Evolutionary conservation across 2,113 vertebrate species (phyloP).

Genomic region (Lepus europaeus): DNA sequence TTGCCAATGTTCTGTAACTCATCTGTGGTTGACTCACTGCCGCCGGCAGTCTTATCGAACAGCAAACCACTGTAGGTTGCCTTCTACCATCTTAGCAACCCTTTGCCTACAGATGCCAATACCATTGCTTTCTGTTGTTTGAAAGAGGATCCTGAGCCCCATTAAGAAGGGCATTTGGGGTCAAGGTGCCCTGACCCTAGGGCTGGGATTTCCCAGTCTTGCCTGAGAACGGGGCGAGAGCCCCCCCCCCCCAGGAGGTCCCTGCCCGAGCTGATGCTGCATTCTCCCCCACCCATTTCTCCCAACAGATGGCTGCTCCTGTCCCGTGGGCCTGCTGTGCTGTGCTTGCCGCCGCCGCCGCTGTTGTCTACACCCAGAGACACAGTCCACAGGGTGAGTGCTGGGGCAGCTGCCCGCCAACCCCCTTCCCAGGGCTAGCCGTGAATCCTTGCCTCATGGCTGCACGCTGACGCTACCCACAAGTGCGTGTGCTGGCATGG

Average conservation of each 20-base stretch:
- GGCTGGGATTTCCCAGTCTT: constrained; percentile 61
- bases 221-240: not conserved
- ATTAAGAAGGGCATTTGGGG: constrained; percentile 61
- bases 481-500: not conserved
- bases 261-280: constrained; percentile 44
- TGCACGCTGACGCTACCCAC: not conserved
- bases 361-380: constrained; percentile 95
- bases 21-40: constrained; percentile 26
- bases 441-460: not conserved
- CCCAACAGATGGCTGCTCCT: constrained; percentile 95
- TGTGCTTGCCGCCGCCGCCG: constrained; percentile 92
- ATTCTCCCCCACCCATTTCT: constrained; percentile 42
- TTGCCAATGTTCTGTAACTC: constrained; percentile 51
- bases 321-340: constrained; percentile 94
- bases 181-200: constrained; percentile 22
- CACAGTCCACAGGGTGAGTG: constrained; percentile 96
- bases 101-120: constrained; percentile 56
- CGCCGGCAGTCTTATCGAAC: constrained; percentile 60
- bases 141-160: constrained; percentile 60
- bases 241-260: not conserved
- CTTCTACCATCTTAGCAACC: constrained; percentile 44
- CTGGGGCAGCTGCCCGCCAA: not conserved
- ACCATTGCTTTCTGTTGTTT: constrained; percentile 54
- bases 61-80: constrained; percentile 67
- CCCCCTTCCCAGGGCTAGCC: not conserved